Percentiles rank a stretch among this genome's conserved stretches.
These are phyloP conservation scores for Rissa tridactyla DNA, from an alignment of 2,113 vertebrate species.

Conservation along the genomic window DNA sequence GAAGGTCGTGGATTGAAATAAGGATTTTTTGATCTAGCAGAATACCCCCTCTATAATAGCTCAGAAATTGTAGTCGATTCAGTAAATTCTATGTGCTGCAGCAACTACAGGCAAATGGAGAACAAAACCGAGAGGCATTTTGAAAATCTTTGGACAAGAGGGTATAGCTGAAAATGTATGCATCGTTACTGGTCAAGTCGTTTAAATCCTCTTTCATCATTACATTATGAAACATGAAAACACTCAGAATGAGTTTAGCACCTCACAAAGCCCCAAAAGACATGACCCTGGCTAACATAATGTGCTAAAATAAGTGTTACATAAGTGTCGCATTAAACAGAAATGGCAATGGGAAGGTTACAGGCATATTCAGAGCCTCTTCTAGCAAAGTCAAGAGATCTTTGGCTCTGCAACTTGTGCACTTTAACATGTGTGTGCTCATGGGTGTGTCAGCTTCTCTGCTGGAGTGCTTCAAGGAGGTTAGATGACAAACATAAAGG, in stretches of 20 bases:
- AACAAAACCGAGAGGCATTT: neutral
- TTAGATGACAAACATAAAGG: neutral
- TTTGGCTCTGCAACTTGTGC: neutral
- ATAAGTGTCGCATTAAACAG: neutral
- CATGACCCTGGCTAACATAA: neutral
- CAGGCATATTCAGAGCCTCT: neutral
- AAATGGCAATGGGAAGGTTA: neutral
- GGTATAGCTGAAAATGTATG: neutral
- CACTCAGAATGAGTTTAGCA: neutral
- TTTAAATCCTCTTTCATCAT: neutral
- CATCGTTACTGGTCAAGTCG: neutral
- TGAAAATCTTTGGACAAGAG: neutral
- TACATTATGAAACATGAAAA: neutral
- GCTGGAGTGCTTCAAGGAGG: neutral
- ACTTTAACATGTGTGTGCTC: neutral
- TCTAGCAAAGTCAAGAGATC: neutral
- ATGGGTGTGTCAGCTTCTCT: neutral
- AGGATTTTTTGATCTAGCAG: neutral
- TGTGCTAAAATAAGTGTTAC: neutral
- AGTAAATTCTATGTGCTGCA: neutral
- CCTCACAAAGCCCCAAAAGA: neutral
- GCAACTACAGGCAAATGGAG: neutral
- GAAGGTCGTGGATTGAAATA: neutral
- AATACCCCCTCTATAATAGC: neutral
- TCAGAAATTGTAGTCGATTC: neutral